These are phyloP conservation scores for Archocentrus centrarchus DNA, from an alignment of 2,113 vertebrate species.

Conservation along the genomic window DNA sequence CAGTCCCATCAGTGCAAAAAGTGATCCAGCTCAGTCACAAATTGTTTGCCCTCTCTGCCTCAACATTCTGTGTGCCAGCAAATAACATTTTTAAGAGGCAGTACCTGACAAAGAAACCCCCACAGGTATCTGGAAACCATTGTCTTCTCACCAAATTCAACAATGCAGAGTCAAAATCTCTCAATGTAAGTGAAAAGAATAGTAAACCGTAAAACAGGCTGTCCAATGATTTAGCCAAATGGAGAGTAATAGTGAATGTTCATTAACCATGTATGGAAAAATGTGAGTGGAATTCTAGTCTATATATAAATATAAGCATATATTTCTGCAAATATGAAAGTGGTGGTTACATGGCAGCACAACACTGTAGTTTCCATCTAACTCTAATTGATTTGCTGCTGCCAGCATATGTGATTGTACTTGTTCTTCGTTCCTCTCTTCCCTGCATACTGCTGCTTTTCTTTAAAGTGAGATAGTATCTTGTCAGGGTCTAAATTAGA, in stretches of 20 bases:
- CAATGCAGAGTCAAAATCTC: constrained; percentile 1
- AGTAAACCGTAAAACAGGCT: not conserved
- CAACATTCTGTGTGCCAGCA: constrained; percentile 39
- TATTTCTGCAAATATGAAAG: constrained; percentile 16
- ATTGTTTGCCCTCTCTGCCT: constrained; percentile 47
- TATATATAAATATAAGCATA: not conserved
- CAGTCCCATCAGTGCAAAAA: constrained; percentile 49
- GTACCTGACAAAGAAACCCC: constrained; percentile 10
- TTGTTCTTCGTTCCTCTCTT: not conserved
- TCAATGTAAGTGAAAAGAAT: not conserved
- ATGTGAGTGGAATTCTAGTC: not conserved
- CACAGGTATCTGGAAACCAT: constrained; percentile 23
- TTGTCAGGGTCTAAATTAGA: constrained; percentile 43
- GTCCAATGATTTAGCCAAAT: not conserved
- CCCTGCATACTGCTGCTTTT: not conserved
- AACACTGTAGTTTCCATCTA: not conserved
- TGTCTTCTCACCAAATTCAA: not conserved
- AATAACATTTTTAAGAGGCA: constrained; percentile 29
- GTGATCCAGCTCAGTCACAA: constrained; percentile 52
- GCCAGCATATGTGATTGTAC: not conserved
- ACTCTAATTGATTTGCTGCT: constrained; percentile 35
- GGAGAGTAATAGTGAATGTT: not conserved
- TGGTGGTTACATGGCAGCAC: not conserved
- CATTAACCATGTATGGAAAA: not conserved
- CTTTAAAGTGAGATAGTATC: constrained; percentile 18